Base-by-base conservation (phyloP, 37 sponge, comb jelly and placozoan genomes). In the Aphrocallistes beatrix region DNA sequence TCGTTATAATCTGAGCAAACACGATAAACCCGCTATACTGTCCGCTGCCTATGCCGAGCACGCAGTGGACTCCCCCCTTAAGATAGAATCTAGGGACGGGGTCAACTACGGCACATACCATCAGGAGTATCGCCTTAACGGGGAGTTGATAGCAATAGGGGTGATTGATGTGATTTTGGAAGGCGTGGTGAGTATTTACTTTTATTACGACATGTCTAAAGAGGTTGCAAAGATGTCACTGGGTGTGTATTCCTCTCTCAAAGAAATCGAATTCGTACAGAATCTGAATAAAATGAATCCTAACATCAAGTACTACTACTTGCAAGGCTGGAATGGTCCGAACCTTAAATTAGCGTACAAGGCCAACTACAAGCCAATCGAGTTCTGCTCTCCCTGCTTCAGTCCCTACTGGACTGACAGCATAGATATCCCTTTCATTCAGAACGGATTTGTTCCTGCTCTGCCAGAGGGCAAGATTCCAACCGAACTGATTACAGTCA, bases 161-260 rank as follows among this genome's bases (percentile, higher is more conserved):
- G 84, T 95, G 3, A 86, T 95, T 32, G 96, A 95, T 49, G 85
- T 95, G 1, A 83, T 95, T 30, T 93, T 93, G 3, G 90, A 88
- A 38, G 93, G 93, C 0, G 84, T 95, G 39, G 92, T 93, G 83
- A 95, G 96, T 47, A 86, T 91, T 19, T 95, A 95, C 90, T 93
- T 95, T 92, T 95, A 90, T 89, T 95, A 91, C 69, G 88, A 88
- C 45, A 85, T 91, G 38, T 36, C 82, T 16, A 91, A 89, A 75
- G 93, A 93, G 38, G 48, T 93, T 25, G 82, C 86, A 42, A 93
- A 90, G 87, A 75, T 83, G 36, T 95, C 96, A 13, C 87, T 95
- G 91, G 96, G 96, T 0, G 93, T 95, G 81, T 95, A 91, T 81
- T 91, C 92, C 38, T 90, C 93, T 87, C 84, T 95, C 81, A 95